Conservation (phyloP, 2,888 invertebrate species). For the Scaptodrosophila latifasciaeformis region DNA sequence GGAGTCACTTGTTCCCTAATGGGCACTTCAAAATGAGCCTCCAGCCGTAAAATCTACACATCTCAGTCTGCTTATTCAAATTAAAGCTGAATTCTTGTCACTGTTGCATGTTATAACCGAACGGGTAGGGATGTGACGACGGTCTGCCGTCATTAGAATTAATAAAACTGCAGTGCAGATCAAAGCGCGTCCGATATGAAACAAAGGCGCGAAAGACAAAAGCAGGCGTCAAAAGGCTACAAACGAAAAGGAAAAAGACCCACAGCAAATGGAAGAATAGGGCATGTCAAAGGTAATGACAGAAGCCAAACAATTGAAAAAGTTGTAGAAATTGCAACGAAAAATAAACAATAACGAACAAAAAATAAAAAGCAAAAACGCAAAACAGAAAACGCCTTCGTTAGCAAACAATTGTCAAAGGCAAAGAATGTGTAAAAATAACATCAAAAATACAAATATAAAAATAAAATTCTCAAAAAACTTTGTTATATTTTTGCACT, state of each 20-base stretch:
- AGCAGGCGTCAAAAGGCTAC: conserved; percentile 60
- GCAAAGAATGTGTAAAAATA: conserved; percentile 29
- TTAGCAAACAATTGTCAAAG: conserved; percentile 51
- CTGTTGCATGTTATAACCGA: conserved; percentile 51
- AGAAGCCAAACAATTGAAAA: conserved; percentile 69
- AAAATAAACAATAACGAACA: conserved; percentile 25
- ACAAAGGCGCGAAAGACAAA: conserved; percentile 63
- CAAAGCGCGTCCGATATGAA: conserved; percentile 19
- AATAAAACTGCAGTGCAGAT: conserved; percentile 50
- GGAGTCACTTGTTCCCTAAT: no score
- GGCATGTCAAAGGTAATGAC: conserved; percentile 62
- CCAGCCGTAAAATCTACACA: no score
- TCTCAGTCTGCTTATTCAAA: no score
- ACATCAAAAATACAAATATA: conserved; percentile 16
- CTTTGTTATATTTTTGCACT: conserved; percentile 59
- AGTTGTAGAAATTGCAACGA: conserved; percentile 53
- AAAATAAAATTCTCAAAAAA: conserved; percentile 28
- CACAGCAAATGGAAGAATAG: conserved; percentile 33
- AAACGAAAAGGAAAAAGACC: conserved; percentile 18
- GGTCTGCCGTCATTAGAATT: conserved; percentile 56
- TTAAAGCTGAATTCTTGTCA: neutral
- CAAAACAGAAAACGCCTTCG: conserved; percentile 11
- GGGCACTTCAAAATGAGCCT: no score
- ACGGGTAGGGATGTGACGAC: neutral
- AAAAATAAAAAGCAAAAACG: conserved; percentile 51